These are phyloP conservation scores for Bufo gargarizans DNA, from an alignment of 2,113 vertebrate species.

Conservation along the genomic window DNA sequence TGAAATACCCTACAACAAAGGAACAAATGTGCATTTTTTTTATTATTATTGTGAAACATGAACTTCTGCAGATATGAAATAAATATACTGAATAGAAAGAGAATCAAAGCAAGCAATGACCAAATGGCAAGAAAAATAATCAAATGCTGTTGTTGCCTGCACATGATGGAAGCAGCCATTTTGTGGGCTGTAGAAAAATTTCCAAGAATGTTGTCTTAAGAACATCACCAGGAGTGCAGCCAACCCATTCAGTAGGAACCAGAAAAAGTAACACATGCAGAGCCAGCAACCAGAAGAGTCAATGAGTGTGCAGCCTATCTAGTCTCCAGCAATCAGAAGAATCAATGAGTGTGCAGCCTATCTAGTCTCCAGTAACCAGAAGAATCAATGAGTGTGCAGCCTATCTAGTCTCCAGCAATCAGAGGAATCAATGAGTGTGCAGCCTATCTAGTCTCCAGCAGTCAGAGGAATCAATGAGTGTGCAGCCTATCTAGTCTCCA, in stretches of 20 bases:
- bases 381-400: neutral
- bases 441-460: neutral
- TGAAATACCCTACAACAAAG: constrained; percentile 61
- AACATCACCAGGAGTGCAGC: neutral
- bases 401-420: neutral
- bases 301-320: neutral
- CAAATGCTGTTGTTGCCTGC: neutral
- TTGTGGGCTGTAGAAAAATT: neutral
- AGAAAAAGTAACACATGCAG: neutral
- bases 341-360: neutral
- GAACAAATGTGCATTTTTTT: constrained; percentile 44
- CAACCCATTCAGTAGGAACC: neutral
- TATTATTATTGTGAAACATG: constrained; percentile 24
- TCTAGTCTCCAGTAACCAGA: neutral
- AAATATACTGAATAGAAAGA: constrained; percentile 18
- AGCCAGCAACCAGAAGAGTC: neutral
- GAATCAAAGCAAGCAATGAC: constrained; percentile 22
- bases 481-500: neutral
- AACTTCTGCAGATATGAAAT: neutral
- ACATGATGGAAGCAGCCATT: neutral
- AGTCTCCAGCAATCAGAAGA: neutral
- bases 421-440: neutral
- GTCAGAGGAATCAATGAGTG: neutral
- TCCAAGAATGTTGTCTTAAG: neutral
- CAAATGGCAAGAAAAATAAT: neutral